phyloP scores from a whole-genome alignment of 2,797 vertebrate genomes.

The Hylomyscus alleni region DNA sequence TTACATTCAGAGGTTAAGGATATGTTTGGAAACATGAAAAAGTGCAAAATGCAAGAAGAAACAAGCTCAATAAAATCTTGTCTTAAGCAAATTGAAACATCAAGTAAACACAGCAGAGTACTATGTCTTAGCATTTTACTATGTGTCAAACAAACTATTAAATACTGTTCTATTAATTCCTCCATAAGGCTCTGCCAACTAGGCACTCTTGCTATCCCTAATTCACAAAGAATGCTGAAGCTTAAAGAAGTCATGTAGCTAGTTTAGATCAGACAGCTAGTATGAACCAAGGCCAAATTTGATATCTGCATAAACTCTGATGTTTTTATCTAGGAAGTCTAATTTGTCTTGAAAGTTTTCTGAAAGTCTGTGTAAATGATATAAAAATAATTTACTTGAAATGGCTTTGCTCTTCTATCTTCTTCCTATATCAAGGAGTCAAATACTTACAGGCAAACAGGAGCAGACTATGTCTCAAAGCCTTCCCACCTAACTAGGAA shows the following conservation, averaged over 20 bases:
- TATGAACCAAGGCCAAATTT: not conserved
- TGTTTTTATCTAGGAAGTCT: conserved; percentile 9
- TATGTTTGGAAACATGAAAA: not conserved
- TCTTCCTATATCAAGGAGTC: conserved; percentile 54
- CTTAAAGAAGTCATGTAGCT: not conserved
- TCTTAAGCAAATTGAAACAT: not conserved
- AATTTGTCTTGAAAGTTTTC: conserved; percentile 67
- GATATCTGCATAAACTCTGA: not conserved
- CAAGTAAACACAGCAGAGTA: not conserved
- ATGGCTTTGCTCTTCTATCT: conserved; percentile 9
- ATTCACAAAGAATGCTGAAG: not conserved
- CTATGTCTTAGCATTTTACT: not conserved
- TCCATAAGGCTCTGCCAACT: not conserved
- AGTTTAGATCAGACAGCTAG: not conserved
- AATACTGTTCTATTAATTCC: not conserved
- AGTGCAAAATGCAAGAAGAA: not conserved
- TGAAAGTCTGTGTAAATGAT: conserved; percentile 56
- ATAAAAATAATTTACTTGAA: conserved; percentile 72
- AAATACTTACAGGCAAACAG: conserved; percentile 62
- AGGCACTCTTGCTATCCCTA: not conserved
- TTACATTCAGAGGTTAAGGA: not conserved
- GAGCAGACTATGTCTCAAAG: conserved; percentile 34
- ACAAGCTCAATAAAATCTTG: not conserved
- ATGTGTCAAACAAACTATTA: not conserved
- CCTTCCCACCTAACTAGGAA: not conserved